Evolutionary conservation across 2,797 vertebrate species (phyloP), one percentile per base, ranked within the genome.

Genomic region (Miichthys miiuy): DNA sequence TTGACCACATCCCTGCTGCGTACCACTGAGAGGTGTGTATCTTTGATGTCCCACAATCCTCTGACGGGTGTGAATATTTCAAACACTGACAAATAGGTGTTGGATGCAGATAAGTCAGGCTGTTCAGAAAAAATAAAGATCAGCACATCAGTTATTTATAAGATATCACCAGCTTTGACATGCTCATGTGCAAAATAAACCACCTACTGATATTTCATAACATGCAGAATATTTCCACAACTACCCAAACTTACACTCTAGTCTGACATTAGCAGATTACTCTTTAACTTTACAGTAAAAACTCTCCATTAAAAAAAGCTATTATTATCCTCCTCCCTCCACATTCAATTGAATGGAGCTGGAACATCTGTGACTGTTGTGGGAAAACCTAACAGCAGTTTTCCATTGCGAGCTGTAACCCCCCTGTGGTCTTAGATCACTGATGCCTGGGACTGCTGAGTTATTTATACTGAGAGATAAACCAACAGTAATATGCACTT

Each of bases 351-450:
- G 58, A 69, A 81, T 41, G 58, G 68, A 85, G 76, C 77, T 50
- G 55, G 78, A 82, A 86, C 84, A 88, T 90, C 74, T 81, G 82
- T 80, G 81, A 44, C 60, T 79, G 48, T 75, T 87, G 70, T 85
- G 77, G 79, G 68, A 87, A 83, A 88, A 77, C 61, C 68, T 55
- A 41, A 75, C 72, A 83, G 81, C 82, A 72, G 67, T 87, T 87
- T 90, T 81, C 72, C 79, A 84, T 57, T 82, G 68, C 79, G 58
- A 82, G 77, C 84, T 80, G 75, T 56, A 87, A 82, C 52, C 63
- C 73, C 64, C 71, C 80, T 72, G 80, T 67, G 69, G 67, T 81
- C 65, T 58, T 25, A 44, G 42, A 70, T 56, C 57, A 47, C 50
- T 69, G 41, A 63, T 63, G 27, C 46, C 34, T 14, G 2, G 18